Evolutionary conservation across 1,140 invertebrate species (phyloP).

Genomic region (Atopsyche davidsoni): DNA sequence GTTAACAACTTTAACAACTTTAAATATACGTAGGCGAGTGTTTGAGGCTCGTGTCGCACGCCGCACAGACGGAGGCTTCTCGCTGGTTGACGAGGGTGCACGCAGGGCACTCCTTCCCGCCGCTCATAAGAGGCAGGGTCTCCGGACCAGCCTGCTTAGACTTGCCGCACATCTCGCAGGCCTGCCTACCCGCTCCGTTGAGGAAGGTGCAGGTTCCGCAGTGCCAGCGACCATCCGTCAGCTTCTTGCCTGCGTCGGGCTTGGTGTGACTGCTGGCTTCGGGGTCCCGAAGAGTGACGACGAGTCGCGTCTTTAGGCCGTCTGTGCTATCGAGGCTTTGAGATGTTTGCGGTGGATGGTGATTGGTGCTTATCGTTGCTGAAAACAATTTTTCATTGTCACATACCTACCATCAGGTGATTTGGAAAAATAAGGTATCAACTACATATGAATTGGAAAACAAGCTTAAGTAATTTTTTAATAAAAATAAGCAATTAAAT

Average conservation of each 20-base stretch:
- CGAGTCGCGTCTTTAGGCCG: constrained; percentile 37
- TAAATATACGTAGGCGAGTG: constrained; percentile 72
- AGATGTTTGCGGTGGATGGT: no score
- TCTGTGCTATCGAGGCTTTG: constrained; percentile 15
- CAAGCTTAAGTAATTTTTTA: no score
- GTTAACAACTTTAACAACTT: neutral
- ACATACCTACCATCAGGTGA: no score
- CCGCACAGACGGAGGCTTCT: constrained; percentile 58
- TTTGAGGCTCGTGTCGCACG: constrained; percentile 61
- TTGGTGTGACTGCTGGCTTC: constrained; percentile 29
- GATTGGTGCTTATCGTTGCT: no score
- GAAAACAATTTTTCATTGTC: no score
- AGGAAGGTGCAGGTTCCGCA: constrained; percentile 67
- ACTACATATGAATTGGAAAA: no score
- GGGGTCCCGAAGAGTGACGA: constrained; percentile 40
- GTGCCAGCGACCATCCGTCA: constrained; percentile 51
- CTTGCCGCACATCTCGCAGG: constrained; percentile 76
- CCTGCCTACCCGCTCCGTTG: constrained; percentile 50
- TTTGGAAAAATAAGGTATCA: no score
- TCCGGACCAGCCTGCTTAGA: constrained; percentile 51
- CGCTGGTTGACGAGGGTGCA: constrained; percentile 77
- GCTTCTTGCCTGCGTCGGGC: constrained; percentile 13
- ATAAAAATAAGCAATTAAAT: no score
- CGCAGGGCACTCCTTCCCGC: constrained; percentile 66
- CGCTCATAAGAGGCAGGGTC: constrained; percentile 60